Evolutionary conservation across 2,888 invertebrate species (phyloP).

Genomic region (Apamea anceps): DNA sequence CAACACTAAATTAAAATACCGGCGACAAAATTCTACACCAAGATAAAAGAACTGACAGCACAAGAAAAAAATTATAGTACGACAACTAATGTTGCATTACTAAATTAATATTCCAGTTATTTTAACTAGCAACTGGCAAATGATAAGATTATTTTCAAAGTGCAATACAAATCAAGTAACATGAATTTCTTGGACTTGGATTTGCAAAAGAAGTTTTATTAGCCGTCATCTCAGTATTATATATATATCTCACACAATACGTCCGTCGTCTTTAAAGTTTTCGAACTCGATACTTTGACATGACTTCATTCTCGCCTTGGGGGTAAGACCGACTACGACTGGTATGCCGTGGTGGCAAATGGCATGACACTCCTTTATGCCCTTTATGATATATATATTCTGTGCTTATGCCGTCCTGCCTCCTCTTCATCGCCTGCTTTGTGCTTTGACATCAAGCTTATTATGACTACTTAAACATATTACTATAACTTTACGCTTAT

Average conservation of each 20-base stretch:
- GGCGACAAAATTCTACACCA: conserved; percentile 45
- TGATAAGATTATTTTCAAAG: neutral
- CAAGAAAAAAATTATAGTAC: conserved; percentile 5
- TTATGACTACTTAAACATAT: neutral
- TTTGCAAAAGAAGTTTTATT: neutral
- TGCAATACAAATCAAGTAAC: neutral
- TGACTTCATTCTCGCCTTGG: neutral
- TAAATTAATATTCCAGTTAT: conserved; percentile 4
- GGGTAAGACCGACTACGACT: neutral
- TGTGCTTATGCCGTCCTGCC: neutral
- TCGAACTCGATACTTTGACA: neutral
- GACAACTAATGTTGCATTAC: conserved; percentile 4
- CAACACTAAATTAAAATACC: conserved; percentile 50
- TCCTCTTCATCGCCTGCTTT: too few species aligned
- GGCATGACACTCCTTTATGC: neutral
- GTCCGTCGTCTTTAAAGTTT: neutral
- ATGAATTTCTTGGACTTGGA: neutral
- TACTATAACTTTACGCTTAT: neutral
- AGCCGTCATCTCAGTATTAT: neutral
- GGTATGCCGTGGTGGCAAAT: neutral
- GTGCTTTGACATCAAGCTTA: too few species aligned
- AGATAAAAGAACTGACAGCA: conserved; percentile 51
- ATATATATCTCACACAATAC: neutral
- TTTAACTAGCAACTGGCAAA: conserved; percentile 21
- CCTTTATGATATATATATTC: too few species aligned